A percentile compares a stretch with the other conserved stretches of the same genome.
Evolutionary conservation across 2,113 vertebrate species (phyloP).

Genomic region (Trogon surrucura): DNA sequence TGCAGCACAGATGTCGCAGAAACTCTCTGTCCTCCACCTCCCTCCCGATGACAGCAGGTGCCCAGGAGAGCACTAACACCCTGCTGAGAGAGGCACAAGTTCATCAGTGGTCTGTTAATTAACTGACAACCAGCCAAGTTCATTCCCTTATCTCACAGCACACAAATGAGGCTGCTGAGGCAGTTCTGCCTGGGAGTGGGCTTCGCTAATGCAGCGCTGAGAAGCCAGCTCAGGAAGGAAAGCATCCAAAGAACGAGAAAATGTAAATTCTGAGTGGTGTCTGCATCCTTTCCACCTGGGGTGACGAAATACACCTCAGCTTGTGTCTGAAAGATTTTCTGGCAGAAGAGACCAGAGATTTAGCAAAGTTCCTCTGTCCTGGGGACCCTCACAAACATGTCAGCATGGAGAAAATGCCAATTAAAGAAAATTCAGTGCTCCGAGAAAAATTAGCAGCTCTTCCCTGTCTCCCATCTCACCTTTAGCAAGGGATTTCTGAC

Average conservation of each 20-base stretch:
- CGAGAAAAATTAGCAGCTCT: not conserved
- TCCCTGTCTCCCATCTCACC: not conserved
- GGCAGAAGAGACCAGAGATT: not conserved
- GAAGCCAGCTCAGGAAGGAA: not conserved
- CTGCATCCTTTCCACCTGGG: not conserved
- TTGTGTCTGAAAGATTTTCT: not conserved
- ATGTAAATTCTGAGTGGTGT: not conserved
- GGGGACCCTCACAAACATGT: not conserved
- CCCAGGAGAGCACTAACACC: not conserved
- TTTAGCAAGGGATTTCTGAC: not conserved
- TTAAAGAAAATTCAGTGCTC: not conserved
- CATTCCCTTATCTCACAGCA: not conserved
- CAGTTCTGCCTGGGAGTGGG: not conserved
- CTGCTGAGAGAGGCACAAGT: not conserved
- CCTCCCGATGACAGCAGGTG: not conserved
- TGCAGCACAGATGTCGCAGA: not conserved
- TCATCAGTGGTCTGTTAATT: constrained; percentile 42
- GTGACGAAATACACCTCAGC: not conserved
- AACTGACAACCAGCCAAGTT: constrained; percentile 30
- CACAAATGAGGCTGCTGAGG: constrained; percentile 25
- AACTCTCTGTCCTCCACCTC: not conserved
- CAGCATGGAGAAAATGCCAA: not conserved
- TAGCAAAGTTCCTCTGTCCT: not conserved
- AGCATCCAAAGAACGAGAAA: not conserved
- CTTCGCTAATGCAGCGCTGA: not conserved